These are phyloP conservation scores for Pardalotus punctatus DNA, from an alignment of 2,113 vertebrate species.

Conservation along the genomic window DNA sequence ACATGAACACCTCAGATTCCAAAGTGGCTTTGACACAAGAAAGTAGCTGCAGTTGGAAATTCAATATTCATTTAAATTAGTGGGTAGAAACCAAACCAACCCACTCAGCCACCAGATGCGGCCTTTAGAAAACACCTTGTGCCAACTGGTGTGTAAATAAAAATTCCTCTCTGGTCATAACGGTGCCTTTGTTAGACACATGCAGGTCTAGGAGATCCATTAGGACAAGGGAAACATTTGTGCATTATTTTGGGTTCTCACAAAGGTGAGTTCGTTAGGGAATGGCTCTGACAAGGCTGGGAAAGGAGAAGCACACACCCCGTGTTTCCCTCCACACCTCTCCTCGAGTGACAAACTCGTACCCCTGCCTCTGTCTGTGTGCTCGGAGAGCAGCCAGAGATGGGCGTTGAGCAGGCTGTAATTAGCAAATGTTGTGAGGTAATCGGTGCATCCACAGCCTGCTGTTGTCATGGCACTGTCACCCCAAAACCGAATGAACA, in stretches of 20 bases:
- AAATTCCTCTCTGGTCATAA: background rate
- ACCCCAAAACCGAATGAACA: background rate
- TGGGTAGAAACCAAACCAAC: background rate
- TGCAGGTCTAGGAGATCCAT: accelerated
- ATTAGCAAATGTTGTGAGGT: background rate
- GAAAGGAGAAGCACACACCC: background rate
- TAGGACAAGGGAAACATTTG: background rate
- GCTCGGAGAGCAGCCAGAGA: background rate
- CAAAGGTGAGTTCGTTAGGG: accelerated
- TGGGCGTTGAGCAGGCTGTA: background rate
- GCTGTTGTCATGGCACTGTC: background rate
- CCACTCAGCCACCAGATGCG: background rate
- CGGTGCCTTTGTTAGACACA: background rate
- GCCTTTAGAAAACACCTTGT: background rate
- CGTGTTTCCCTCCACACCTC: background rate
- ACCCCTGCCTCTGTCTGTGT: background rate
- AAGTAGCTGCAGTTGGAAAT: background rate
- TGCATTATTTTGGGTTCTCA: background rate
- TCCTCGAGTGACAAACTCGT: background rate
- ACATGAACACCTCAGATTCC: background rate
- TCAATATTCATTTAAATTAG: background rate
- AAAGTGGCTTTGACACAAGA: background rate
- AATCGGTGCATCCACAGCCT: background rate
- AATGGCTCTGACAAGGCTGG: background rate
- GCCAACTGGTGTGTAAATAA: background rate